Conservation (phyloP, 2,888 invertebrate genomes). For the Ochropacha duplaris region DNA sequence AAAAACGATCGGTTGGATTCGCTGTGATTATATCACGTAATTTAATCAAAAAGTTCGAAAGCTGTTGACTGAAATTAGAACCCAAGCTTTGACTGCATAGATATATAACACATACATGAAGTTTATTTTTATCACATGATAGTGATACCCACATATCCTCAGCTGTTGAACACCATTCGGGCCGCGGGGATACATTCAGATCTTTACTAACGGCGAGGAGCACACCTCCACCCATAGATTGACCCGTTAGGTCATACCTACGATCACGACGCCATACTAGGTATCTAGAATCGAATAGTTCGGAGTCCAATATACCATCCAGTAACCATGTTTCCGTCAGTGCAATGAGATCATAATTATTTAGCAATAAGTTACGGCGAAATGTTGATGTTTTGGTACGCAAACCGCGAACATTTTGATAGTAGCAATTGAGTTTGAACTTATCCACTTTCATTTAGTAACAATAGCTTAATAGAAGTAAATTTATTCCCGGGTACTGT, state of each 20-base stretch:
- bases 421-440: neutral
- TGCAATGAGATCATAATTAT: neutral
- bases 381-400: neutral
- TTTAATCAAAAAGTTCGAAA: slow-evolving; percentile 2
- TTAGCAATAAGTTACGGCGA: neutral
- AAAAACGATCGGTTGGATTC: neutral
- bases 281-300: neutral
- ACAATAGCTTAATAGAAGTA: neutral
- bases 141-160: neutral
- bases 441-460: neutral
- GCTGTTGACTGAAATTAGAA: slow-evolving; percentile 1
- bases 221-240: neutral
- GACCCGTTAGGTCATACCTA: neutral
- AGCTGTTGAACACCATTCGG: neutral
- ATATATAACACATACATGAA: slow-evolving; percentile 10
- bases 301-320: neutral
- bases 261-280: neutral
- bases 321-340: neutral
- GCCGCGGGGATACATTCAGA: neutral
- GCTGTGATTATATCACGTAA: neutral
- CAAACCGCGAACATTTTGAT: neutral
- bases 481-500: neutral
- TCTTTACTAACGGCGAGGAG: neutral
- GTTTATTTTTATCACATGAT: neutral
- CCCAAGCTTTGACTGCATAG: slow-evolving; percentile 7